Evolutionary conservation across 2,113 vertebrate species (phyloP), one percentile per base, ranked within the genome.

Genomic region (Sebastes fasciatus): DNA sequence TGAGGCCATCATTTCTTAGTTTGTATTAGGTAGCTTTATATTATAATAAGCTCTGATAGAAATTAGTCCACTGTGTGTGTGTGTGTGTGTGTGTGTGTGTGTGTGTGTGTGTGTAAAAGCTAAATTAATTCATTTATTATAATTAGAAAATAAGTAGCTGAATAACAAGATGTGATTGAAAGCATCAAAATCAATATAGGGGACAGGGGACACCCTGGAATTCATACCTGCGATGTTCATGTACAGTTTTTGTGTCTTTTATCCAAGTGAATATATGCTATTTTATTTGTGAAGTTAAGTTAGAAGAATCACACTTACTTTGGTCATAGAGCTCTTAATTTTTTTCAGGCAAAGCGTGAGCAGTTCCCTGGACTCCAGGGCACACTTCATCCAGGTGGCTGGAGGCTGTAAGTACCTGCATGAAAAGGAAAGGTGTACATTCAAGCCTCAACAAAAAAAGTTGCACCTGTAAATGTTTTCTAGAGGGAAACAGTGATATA

Each of bases 361-460:
- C n/a, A 99, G 96, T 72, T 99, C 98, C 61, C 98, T 96, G 2
- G 98, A 99, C 92, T 99, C 98, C 87, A 99, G 91, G 61, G 97
- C 93, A 89, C 98, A 99, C 34, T 97, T 96, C 45, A 99, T 13
- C 98, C 98, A 99, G 2, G 96, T 96, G 70, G 92, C 94, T 16
- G 98, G 98, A 45, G 98, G 98, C 92, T 99, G 98, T 21, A 99
- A 95, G 82, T 99, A 99, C 71, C 98, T 99, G 54, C 1, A 63
- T 58, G 48, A 73, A 58, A 46, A 12, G 78, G 1, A 17, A 43
- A 46, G 19, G 63, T 51, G 13, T 4, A 12, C 13, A 58, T 72
- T 84, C 6, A 72, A 72, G 34, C 61, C n/a, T 76, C 48, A 80
- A 55, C n/a, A 19, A 11, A 60, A 51, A 2, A 45, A 60, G 26